phyloP scores from a whole-genome alignment of 2,797 vertebrate species.

The Pogonophryne albipinna region DNA sequence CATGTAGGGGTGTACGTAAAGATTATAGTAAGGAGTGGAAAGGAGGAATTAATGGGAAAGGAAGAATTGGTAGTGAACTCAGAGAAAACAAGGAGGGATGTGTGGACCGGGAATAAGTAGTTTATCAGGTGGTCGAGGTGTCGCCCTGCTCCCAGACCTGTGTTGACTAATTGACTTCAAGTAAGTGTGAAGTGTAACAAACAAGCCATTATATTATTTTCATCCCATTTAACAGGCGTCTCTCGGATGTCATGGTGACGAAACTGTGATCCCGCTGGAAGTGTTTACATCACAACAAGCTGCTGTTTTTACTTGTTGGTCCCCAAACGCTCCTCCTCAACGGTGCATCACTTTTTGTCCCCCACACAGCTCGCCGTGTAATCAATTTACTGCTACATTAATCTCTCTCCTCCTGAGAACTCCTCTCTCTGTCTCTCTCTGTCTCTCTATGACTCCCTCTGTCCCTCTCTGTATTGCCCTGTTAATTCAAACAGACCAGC shows the following conservation, averaged over 20 bases:
- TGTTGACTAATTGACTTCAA: too few relatives aligned
- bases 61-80: too few relatives aligned
- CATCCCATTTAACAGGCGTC: neutral
- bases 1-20: too few relatives aligned
- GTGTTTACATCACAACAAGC: constrained; percentile 28
- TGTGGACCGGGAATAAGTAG: too few relatives aligned
- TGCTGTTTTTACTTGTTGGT: constrained; percentile 39
- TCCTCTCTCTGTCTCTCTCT: constrained; percentile 1
- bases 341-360: constrained; percentile 16
- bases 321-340: constrained; percentile 31
- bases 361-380: constrained; percentile 28
- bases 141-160: too few relatives aligned
- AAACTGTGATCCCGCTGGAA: neutral
- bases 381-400: constrained; percentile 52
- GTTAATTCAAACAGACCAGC: constrained; percentile 27
- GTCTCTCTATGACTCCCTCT: neutral
- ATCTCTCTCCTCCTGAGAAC: constrained; percentile 48
- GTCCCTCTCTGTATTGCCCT: constrained; percentile 1
- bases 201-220: neutral
- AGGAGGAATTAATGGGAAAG: too few relatives aligned
- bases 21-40: too few relatives aligned
- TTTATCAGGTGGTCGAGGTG: too few relatives aligned
- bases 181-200: neutral
- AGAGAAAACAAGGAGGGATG: too few relatives aligned
- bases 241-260: constrained; percentile 1